Evolutionary conservation across 2,888 invertebrate genomes (phyloP).

Genomic region (Disparrhopalites patrizii): DNA sequence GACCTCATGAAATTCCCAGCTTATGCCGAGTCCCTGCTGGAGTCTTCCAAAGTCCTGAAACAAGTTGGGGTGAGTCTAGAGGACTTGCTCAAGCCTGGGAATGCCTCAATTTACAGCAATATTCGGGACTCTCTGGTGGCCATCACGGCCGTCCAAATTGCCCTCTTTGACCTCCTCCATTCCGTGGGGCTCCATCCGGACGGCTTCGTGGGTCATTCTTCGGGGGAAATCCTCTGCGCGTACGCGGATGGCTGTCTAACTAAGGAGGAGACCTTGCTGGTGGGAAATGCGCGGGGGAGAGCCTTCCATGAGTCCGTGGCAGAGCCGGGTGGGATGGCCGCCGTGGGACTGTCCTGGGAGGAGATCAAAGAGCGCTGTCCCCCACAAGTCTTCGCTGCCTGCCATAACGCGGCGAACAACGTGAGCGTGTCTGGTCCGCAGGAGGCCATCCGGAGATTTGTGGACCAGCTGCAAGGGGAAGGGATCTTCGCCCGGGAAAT

Average conservation of each 20-base stretch:
- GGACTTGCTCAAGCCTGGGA: constrained; percentile 62
- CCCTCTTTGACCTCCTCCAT: constrained; percentile 78
- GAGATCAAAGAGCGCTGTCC: constrained; percentile 70
- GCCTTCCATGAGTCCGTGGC: constrained; percentile 50
- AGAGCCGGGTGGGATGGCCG: constrained; percentile 53
- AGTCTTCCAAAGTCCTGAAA: constrained; percentile 69
- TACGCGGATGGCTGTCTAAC: constrained; percentile 95
- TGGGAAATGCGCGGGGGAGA: constrained; percentile 53
- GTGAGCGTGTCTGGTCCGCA: constrained; percentile 89
- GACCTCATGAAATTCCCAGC: constrained; percentile 74
- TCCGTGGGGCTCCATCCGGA: constrained; percentile 75
- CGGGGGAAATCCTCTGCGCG: constrained; percentile 88
- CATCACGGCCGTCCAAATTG: constrained; percentile 59
- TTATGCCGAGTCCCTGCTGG: constrained; percentile 54
- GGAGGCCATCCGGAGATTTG: constrained; percentile 63
- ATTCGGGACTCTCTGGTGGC: constrained; percentile 84
- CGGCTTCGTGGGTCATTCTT: constrained; percentile 94
- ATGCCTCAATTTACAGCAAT: constrained; percentile 63
- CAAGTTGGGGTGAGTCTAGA: constrained; percentile 76
- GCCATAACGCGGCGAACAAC: constrained; percentile 89
- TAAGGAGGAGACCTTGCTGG: constrained; percentile 85
- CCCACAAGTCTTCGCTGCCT: constrained; percentile 76
- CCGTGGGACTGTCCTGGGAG: constrained; percentile 54
- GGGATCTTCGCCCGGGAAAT: constrained; percentile 78
- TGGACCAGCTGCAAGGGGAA: constrained; percentile 64